Evolutionary conservation across 2,113 vertebrate species (phyloP).

Genomic region (Thryonomys swinderianus): DNA sequence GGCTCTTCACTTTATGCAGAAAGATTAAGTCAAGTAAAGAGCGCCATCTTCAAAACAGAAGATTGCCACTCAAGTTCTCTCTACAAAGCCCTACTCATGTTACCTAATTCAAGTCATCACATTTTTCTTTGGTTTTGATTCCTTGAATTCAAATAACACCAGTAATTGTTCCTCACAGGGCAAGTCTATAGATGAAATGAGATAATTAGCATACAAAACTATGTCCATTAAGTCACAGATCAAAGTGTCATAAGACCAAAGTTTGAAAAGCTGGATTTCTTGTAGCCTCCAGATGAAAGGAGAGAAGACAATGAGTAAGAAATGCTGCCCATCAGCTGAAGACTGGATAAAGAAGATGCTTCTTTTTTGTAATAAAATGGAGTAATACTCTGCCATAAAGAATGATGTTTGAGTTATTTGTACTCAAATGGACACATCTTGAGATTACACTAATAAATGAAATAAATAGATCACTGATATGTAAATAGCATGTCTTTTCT

Average conservation of each 20-base stretch:
- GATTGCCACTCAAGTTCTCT: neutral
- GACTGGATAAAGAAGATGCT: no score
- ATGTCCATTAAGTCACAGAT: neutral
- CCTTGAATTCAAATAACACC: neutral
- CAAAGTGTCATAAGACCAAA: neutral
- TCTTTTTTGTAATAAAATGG: no score
- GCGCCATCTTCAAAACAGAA: neutral
- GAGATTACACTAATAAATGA: no score
- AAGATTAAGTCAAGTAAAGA: neutral
- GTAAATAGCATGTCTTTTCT: no score
- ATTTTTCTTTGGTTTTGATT: neutral
- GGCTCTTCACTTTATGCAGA: neutral
- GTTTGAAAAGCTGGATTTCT: neutral
- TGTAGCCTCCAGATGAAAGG: neutral
- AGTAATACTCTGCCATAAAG: no score
- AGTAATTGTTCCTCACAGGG: neutral
- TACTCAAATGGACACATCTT: no score
- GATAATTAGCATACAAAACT: neutral
- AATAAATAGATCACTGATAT: no score
- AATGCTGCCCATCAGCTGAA: no score
- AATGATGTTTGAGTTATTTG: no score
- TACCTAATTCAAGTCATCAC: neutral
- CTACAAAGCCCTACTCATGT: neutral
- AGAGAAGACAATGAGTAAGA: neutral
- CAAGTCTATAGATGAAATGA: slow-evolving; percentile 7